These are phyloP conservation scores for Spilogale gracilis DNA, from an alignment of 2,113 vertebrate genomes.

Conservation along the genomic window DNA sequence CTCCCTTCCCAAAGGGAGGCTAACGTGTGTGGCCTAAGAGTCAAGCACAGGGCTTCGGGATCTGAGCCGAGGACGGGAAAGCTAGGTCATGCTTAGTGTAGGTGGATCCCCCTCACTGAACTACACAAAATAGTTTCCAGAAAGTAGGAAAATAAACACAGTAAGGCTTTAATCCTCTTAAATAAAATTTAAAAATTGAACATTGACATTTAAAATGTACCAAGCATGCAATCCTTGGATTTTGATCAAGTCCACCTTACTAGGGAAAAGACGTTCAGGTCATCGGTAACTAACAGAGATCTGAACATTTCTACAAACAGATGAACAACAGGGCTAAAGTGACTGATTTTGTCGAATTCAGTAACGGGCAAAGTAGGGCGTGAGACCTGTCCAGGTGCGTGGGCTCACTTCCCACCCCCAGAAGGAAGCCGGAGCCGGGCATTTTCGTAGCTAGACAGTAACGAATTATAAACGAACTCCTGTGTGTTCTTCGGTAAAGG, in stretches of 20 bases:
- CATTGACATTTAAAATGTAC: background rate
- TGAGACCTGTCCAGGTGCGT: rapidly evolving
- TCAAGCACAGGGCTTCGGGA: background rate
- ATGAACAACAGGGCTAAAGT: background rate
- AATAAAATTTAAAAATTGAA: background rate
- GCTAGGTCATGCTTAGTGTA: rapidly evolving
- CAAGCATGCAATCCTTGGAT: background rate
- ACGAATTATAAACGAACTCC: rapidly evolving
- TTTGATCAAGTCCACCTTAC: constrained; percentile 9
- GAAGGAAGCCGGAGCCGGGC: rapidly evolving
- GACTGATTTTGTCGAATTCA: background rate
- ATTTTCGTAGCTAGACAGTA: rapidly evolving
- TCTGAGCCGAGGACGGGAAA: background rate
- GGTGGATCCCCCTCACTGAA: background rate
- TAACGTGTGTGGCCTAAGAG: rapidly evolving
- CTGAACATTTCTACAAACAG: background rate
- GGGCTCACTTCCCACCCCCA: rapidly evolving
- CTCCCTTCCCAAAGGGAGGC: background rate
- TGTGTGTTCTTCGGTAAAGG: background rate
- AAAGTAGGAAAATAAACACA: constrained; percentile 37
- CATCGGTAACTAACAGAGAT: background rate
- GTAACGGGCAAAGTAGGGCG: background rate
- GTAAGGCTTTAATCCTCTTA: constrained; percentile 67
- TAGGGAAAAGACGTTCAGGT: background rate
- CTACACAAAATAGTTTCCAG: background rate